phyloP scores from a whole-genome alignment of 1,140 invertebrate genomes.

The Cydia splendana region DNA sequence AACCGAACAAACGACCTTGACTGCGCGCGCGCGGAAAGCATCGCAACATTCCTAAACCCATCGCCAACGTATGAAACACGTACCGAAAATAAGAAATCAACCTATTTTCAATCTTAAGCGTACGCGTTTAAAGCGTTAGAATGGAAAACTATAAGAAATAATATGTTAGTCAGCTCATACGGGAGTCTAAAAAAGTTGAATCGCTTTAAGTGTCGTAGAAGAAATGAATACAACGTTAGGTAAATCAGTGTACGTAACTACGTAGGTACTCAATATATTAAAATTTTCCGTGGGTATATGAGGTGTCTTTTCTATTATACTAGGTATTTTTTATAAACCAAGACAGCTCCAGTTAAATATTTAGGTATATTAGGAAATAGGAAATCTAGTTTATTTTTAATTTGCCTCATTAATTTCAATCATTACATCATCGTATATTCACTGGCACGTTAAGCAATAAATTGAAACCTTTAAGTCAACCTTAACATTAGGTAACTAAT shows the following conservation, averaged over 20 bases:
- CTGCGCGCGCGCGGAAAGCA: conserved; percentile 16
- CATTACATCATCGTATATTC: not conserved
- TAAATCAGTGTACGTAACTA: too few species aligned
- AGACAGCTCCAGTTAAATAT: too few species aligned
- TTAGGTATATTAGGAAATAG: not conserved
- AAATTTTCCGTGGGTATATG: too few species aligned
- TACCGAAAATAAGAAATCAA: not conserved
- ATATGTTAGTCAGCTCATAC: not conserved
- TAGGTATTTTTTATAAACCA: too few species aligned
- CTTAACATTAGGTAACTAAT: too few species aligned
- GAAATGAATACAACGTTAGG: too few species aligned
- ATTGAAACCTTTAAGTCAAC: not conserved
- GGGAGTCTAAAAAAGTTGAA: conserved; percentile 3
- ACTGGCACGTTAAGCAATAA: not conserved
- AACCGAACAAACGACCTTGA: conserved; percentile 25
- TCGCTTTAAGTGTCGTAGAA: not conserved
- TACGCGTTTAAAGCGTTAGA: not conserved
- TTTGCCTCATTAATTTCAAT: conserved; percentile 2
- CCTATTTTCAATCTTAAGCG: not conserved
- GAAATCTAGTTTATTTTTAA: not conserved
- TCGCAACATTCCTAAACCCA: conserved; percentile 26
- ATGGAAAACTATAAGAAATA: not conserved
- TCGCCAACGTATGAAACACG: not conserved
- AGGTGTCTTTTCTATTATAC: too few species aligned
- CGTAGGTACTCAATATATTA: too few species aligned